A percentile compares a stretch with the other conserved stretches of the same genome.
These are phyloP conservation scores for Linurgus olivaceus DNA, from an alignment of 2,797 vertebrate genomes.

Conservation along the genomic window DNA sequence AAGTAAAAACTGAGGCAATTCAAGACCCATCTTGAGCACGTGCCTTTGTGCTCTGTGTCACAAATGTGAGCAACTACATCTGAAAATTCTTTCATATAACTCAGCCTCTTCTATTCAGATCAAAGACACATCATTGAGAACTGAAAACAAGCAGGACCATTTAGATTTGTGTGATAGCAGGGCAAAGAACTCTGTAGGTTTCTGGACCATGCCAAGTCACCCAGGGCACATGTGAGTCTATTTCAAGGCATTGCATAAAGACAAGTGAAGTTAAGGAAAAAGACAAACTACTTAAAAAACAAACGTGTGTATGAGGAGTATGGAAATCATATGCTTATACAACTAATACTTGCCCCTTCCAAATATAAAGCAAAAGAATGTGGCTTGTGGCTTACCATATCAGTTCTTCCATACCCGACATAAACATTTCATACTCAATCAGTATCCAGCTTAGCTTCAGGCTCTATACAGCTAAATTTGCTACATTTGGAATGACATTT, in stretches of 20 bases:
- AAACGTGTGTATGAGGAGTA: neutral
- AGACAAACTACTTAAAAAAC: constrained; percentile 1
- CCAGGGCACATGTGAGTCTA: neutral
- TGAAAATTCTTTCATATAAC: neutral
- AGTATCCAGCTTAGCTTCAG: constrained; percentile 44
- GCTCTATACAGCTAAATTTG: constrained; percentile 20
- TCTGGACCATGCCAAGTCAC: neutral
- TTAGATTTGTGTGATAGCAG: neutral
- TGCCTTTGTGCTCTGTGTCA: neutral
- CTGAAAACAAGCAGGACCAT: neutral
- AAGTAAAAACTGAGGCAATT: neutral
- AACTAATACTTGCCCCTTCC: neutral
- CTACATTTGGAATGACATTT: constrained; percentile 34
- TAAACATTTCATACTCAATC: constrained; percentile 64
- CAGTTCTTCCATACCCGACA: neutral
- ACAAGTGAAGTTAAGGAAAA: neutral
- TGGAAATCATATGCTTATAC: constrained; percentile 8
- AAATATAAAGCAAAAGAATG: constrained; percentile 33
- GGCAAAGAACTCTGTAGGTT: neutral
- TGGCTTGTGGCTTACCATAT: constrained; percentile 15
- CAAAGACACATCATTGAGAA: neutral
- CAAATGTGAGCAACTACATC: accelerated
- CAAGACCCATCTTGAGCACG: neutral
- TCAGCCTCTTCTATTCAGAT: neutral
- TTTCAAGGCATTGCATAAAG: neutral